Conservation (phyloP, 2,113 vertebrate genomes). For the Oryzias celebensis region DNA sequence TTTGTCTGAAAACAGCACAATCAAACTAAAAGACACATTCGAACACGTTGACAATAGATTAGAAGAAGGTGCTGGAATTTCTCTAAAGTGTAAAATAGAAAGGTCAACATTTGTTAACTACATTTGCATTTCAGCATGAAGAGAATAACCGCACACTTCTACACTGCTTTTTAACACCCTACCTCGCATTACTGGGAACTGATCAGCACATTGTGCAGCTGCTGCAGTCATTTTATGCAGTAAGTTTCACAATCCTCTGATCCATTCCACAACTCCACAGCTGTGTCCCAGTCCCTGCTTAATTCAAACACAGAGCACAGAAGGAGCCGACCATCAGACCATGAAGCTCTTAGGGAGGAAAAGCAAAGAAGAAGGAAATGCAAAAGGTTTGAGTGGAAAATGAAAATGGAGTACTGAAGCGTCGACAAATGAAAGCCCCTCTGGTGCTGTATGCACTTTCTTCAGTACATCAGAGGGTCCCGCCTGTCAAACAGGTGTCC, state of each 20-base stretch:
- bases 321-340: slow-evolving; percentile 18
- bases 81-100: background rate
- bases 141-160: background rate
- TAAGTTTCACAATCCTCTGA: slow-evolving; percentile 30
- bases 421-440: slow-evolving; percentile 33
- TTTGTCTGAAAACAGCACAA: too few relatives aligned
- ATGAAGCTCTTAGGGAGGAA: slow-evolving; percentile 36
- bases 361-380: slow-evolving; percentile 41
- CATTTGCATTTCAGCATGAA: background rate
- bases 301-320: slow-evolving; percentile 34
- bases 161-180: background rate
- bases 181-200: background rate
- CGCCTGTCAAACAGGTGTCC: slow-evolving; percentile 16
- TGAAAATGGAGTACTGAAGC: slow-evolving; percentile 28
- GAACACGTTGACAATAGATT: too few relatives aligned
- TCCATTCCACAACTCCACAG: slow-evolving; percentile 32
- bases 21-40: too few relatives aligned
- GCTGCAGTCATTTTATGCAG: slow-evolving; percentile 12
- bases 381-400: slow-evolving; percentile 22
- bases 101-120: background rate
- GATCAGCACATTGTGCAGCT: background rate
- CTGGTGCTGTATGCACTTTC: slow-evolving; percentile 16
- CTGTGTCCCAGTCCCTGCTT: slow-evolving; percentile 27
- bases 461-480: slow-evolving; percentile 21
- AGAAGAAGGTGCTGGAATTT: background rate